Evolutionary conservation across 2,888 invertebrate genomes (phyloP), one percentile per base, ranked within the genome.

Genomic region (Drosophila lutescens): DNA sequence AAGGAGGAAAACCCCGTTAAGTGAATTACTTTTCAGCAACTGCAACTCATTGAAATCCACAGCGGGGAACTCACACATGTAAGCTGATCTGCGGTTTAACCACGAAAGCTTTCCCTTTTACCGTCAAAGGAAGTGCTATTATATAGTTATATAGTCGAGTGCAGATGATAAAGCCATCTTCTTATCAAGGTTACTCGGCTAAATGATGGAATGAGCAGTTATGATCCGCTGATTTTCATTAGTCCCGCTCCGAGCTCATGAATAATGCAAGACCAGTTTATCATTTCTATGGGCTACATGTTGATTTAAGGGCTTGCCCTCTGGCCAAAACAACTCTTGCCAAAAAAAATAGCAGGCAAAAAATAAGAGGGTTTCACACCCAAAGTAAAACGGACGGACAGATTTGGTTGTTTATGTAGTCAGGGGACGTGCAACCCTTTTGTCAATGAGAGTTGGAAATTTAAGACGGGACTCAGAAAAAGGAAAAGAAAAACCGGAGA

Each of bases 11-110:
- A 40, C 51, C 50, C 66, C 43, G 54, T 51, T 57, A 71, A 70
- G 59, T 67, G 74, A 68, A 79, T 73, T 65, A 67, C 57, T 60
- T 66, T 75, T 47, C 57, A 72, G 47, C 65, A 63, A 49, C 56
- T 76, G 62, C 55, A 67, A 54, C 65, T 57, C 66, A 76, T 78
- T 73, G 70, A 75, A 74, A 59, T 13, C 49, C 57, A 34, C 55
- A 63, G 40, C n/a, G 40, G 17, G 38, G 12, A 50, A 46, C 57
- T 20, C 61, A 66, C 51, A 72, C 50, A 20, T 67, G 41, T 10
- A 51, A 41, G 26, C 50, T 23, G 63, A 71, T 72, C 47, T 54
- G 47, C n/a, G 38, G 17, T 8, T 32, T 30, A 59, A 10, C 12
- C 43, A 10, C 32, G 30, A 4, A 40, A 47, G 20, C 43, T 38